These are phyloP conservation scores for Oenanthe oenanthe DNA, from an alignment of 2,113 vertebrate species.

Conservation along the genomic window DNA sequence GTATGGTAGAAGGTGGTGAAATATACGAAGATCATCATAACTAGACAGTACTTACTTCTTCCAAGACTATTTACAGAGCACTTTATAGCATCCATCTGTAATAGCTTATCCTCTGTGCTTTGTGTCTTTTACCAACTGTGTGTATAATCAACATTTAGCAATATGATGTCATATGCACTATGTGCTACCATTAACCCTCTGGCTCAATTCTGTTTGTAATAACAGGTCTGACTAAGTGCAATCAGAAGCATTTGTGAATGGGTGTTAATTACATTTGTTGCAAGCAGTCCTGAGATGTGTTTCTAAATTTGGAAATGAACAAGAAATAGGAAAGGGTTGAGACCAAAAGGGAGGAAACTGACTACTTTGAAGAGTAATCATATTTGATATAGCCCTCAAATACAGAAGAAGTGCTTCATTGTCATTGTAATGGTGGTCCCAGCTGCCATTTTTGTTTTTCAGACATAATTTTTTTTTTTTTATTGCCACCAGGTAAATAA, in stretches of 20 bases:
- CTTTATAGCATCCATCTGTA: neutral
- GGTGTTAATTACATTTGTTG: neutral
- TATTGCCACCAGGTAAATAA: neutral
- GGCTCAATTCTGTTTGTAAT: neutral
- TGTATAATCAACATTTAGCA: neutral
- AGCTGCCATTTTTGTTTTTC: neutral
- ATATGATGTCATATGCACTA: neutral
- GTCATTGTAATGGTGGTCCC: neutral
- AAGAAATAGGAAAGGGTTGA: neutral
- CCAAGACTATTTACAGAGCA: neutral
- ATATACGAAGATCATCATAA: neutral
- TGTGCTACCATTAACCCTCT: neutral
- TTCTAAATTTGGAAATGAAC: slow-evolving; percentile 1
- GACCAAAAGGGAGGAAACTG: neutral
- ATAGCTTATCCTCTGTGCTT: neutral
- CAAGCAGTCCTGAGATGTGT: neutral
- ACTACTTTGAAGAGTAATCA: slow-evolving; percentile 6
- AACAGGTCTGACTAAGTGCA: slow-evolving; percentile 11
- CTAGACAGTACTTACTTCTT: neutral
- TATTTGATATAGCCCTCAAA: neutral
- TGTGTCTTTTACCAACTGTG: neutral
- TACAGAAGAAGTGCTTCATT: neutral
- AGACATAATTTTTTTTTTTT: neutral
- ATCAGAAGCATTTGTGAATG: neutral
- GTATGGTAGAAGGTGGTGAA: neutral